Conservation (phyloP, 37 sponge, comb jelly and placozoan genomes). For the Halichondria panicea region DNA sequence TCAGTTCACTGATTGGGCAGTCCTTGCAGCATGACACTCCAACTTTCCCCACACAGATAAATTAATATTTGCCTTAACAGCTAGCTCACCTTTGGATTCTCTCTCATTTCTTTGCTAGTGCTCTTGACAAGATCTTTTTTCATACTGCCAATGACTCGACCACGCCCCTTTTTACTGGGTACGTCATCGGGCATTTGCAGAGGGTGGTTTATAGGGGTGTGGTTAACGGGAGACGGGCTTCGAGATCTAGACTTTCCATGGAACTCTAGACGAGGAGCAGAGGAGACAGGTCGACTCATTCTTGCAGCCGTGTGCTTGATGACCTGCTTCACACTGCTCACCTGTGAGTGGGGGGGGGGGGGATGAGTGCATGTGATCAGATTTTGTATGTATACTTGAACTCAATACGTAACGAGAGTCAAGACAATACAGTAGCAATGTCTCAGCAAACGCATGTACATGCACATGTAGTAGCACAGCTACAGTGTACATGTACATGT, state of each 20-base stretch:
- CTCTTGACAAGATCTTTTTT: not conserved
- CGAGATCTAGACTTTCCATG: slow-evolving; percentile 5
- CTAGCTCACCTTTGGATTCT: slow-evolving; percentile 24
- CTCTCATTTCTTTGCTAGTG: slow-evolving; percentile 28
- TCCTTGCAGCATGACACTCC: too few species aligned
- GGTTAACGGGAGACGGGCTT: slow-evolving; percentile 5
- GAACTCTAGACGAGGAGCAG: slow-evolving; percentile 12
- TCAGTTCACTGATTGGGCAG: too few species aligned
- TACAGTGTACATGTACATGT: not conserved
- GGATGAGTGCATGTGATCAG: not conserved
- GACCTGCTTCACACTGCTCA: not conserved
- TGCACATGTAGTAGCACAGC: not conserved
- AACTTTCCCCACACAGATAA: too few species aligned
- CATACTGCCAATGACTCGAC: not conserved
- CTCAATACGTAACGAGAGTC: not conserved
- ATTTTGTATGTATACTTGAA: not conserved
- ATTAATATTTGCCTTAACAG: too few species aligned
- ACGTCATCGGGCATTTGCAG: not conserved
- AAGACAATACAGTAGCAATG: too few species aligned
- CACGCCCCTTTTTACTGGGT: not conserved
- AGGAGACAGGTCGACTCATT: not conserved
- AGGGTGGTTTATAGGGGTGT: not conserved
- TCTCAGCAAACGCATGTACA: too few species aligned
- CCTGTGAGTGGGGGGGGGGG: not conserved
- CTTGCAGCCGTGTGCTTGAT: slow-evolving; percentile 1